Evolutionary conservation across 2,113 vertebrate species (phyloP), one percentile per base, ranked within the genome.

Genomic region (Dipodomys stephensi): DNA sequence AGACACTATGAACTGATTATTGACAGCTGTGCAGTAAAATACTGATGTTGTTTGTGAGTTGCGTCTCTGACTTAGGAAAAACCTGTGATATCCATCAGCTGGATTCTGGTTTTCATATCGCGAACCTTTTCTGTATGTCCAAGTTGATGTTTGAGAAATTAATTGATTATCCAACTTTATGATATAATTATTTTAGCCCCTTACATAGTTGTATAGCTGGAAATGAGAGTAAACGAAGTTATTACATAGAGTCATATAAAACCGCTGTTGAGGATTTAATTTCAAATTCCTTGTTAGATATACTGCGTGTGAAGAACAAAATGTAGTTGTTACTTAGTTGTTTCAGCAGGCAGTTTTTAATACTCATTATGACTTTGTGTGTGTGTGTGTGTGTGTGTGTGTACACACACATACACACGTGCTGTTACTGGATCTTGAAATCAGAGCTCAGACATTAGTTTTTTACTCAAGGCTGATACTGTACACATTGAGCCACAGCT

Each of bases 141-240:
- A 16, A 22, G 1, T 83, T 83, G 2, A 4, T 83, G n/a, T 8
- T 91, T 94, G 20, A 94, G 68, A 92, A 83, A 83, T 95, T 84
- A 83, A 5, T n/a, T 81, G 28, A 28, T 12, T 82, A 39, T 84
- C 27, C 90, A 30, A 91, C 71, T 62, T 73, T 46, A n/a, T 77
- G 69, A 73, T 78, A 28, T 2, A 82, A 78, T 95, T 89, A 90
- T 49, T 88, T 62, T 93, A 94, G 84, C 83, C 67, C 65, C 22
- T 94, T 27, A 87, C 35, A 13, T 78, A 79, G 77, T 83, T 78
- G 30, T 3, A 23, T 16, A 64, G 44, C 30, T 92, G 65, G 78
- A 91, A 72, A 35, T 68, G 32, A 57, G 78, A 25, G 90, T 83
- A 49, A 72, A 78, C 5, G 39, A 39, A 39, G 60, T 89, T 72